Evolutionary conservation across 2,888 invertebrate genomes (phyloP).

Genomic region (Arrhopalites spinosus): DNA sequence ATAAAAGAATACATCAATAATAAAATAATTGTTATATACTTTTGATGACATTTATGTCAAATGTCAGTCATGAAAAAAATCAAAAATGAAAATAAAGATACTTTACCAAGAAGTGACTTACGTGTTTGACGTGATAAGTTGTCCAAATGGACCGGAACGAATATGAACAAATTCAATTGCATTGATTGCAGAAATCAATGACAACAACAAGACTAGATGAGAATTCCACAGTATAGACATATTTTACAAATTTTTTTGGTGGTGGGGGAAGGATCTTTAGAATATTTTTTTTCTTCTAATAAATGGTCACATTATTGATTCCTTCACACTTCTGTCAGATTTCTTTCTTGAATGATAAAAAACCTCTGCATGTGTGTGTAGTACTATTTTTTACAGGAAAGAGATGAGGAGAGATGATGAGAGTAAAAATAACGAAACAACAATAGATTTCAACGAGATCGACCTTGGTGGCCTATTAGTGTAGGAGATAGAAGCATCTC

Average conservation of each 20-base stretch:
- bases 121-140: conserved; percentile 78
- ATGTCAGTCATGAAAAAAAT: too few relatives aligned
- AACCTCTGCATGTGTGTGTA: not conserved
- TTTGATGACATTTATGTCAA: too few relatives aligned
- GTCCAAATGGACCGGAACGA: conserved; percentile 60
- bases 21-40: too few relatives aligned
- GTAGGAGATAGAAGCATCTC: conserved; percentile 6
- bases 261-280: not conserved
- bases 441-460: conserved; percentile 34
- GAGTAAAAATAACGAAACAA: not conserved
- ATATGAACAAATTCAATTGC: conserved; percentile 30
- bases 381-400: not conserved
- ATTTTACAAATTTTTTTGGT: not conserved
- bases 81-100: too few relatives aligned
- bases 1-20: too few relatives aligned
- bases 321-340: not conserved
- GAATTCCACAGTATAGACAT: conserved; percentile 10
- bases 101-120: conserved; percentile 59
- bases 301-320: not conserved
- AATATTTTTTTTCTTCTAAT: not conserved
- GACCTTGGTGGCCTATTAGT: conserved; percentile 38
- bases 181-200: not conserved
- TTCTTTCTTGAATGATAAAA: not conserved
- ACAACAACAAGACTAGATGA: conserved; percentile 17
- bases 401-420: too few relatives aligned